A percentile compares a stretch with the other conserved stretches of the same genome.
phyloP scores from a whole-genome alignment of 2,113 vertebrate genomes.

The Microcebus tavaratra region DNA sequence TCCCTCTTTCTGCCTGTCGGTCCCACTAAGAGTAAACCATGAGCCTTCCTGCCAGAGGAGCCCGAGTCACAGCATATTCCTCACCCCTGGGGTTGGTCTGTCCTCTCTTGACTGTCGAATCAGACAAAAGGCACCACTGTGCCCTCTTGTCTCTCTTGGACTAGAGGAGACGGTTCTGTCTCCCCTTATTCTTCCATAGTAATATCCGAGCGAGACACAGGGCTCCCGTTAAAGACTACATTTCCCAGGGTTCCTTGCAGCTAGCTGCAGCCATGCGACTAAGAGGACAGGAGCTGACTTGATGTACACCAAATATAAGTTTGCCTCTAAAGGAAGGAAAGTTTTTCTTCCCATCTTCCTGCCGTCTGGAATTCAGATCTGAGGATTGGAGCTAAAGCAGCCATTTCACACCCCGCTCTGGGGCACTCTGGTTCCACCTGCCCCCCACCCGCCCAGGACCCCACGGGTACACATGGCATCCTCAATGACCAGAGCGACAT shows the following conservation, averaged over 20 bases:
- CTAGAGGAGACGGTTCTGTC: not conserved
- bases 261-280: not conserved
- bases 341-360: not conserved
- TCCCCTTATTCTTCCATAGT: not conserved
- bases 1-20: not conserved
- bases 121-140: not conserved
- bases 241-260: not conserved
- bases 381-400: not conserved
- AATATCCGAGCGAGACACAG: not conserved
- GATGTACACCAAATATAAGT: not conserved
- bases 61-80: not conserved
- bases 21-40: not conserved
- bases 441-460: not conserved
- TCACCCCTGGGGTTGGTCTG: not conserved
- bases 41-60: not conserved
- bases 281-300: not conserved
- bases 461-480: rapidly evolving
- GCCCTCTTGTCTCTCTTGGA: not conserved
- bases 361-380: not conserved
- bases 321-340: not conserved
- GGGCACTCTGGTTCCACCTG: not conserved
- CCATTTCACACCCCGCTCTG: not conserved
- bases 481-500: too few species aligned
- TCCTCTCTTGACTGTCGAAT: not conserved
- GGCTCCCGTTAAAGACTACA: not conserved